A percentile compares a stretch with the other conserved stretches of the same genome.
phyloP scores from a whole-genome alignment of 2,113 vertebrate genomes.

The Chrysochloris asiatica region DNA sequence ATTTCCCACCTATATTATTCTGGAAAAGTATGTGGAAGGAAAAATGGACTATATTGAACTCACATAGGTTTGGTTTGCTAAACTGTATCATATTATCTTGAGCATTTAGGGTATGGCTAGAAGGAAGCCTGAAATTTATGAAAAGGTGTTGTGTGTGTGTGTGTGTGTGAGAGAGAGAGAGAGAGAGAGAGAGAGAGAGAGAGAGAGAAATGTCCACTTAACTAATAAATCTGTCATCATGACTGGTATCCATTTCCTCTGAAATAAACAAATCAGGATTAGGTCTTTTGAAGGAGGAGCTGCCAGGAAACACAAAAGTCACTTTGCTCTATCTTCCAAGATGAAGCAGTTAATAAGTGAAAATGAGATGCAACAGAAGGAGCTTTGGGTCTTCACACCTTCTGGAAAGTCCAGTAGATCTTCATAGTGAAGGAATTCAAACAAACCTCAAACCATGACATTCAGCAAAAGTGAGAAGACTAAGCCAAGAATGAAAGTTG shows the following conservation, averaged over 20 bases:
- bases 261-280: conserved; percentile 90
- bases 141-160: conserved; percentile 37
- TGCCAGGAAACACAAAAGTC: conserved; percentile 88
- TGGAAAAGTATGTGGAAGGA: conserved; percentile 70
- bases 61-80: conserved; percentile 76
- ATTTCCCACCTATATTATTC: conserved; percentile 44
- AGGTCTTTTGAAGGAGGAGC: conserved; percentile 86
- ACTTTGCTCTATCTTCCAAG: conserved; percentile 86
- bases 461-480: conserved; percentile 75
- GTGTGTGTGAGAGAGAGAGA: too few relatives aligned
- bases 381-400: conserved; percentile 83
- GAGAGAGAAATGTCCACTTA: conserved; percentile 89
- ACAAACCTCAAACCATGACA: conserved; percentile 76
- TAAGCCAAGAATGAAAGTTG: conserved; percentile 77
- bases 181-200: too few relatives aligned
- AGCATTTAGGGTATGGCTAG: conserved; percentile 79
- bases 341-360: conserved; percentile 87
- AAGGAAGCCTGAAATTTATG: conserved; percentile 78
- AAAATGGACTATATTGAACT: conserved; percentile 73
- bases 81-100: conserved; percentile 77
- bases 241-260: conserved; percentile 89
- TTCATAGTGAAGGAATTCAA: conserved; percentile 80
- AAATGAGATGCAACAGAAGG: conserved; percentile 84
- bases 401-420: conserved; percentile 81
- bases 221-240: conserved; percentile 91